phyloP scores from a whole-genome alignment of 2,113 vertebrate species.

The Elachura formosa region DNA sequence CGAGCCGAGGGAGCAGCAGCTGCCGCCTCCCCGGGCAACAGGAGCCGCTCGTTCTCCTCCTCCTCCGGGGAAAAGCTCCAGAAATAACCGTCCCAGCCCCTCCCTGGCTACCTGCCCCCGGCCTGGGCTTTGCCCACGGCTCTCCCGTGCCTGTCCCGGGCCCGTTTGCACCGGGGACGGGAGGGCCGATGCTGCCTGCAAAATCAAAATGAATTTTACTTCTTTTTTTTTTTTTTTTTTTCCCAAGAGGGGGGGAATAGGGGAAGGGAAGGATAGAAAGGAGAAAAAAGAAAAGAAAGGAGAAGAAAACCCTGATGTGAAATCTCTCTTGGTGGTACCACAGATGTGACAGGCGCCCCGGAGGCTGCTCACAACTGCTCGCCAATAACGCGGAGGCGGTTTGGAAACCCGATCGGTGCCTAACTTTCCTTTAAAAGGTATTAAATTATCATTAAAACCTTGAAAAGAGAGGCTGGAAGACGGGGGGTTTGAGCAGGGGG shows the following conservation, averaged over 20 bases:
- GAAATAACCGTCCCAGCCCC: neutral
- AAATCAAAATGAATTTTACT: neutral
- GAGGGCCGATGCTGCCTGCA: neutral
- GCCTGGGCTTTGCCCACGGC: neutral
- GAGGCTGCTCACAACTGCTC: slow-evolving; percentile 51
- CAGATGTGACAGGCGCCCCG: slow-evolving; percentile 61
- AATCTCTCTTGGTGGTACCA: slow-evolving; percentile 12
- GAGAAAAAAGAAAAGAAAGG: too few relatives aligned
- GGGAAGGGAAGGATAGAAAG: neutral
- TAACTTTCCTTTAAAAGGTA: slow-evolving; percentile 28
- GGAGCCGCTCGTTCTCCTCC: neutral
- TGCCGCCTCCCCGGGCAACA: neutral
- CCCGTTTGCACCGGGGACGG: neutral
- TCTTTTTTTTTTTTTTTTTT: neutral
- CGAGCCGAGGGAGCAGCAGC: neutral
- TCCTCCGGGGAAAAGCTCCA: neutral
- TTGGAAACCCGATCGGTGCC: neutral
- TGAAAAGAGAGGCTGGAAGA: neutral
- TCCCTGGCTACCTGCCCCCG: neutral
- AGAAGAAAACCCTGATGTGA: neutral
- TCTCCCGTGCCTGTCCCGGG: neutral
- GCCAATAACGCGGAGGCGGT: neutral
- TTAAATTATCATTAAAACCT: neutral
- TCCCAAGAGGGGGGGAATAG: accelerated
- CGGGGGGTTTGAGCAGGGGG: accelerated